Evolutionary conservation across 2,797 vertebrate genomes (phyloP).

Genomic region (Holocentrus rufus): DNA sequence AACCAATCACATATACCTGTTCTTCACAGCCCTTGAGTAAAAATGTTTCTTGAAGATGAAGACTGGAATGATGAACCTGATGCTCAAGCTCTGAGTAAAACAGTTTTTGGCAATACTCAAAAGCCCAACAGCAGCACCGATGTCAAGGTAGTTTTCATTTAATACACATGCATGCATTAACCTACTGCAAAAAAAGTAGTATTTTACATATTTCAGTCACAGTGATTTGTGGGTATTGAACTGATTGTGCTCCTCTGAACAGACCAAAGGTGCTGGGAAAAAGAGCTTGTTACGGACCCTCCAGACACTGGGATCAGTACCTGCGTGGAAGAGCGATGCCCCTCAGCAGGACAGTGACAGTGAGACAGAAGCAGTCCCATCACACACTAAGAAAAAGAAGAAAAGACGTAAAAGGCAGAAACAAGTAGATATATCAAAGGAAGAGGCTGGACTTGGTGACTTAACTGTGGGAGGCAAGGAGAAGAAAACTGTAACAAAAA

Average conservation of each 20-base stretch:
- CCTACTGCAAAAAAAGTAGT: background rate
- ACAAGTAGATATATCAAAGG: constrained; percentile 34
- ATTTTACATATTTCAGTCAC: too few relatives aligned
- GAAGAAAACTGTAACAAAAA: constrained; percentile 51
- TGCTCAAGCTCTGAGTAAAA: constrained; percentile 28
- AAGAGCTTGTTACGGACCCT: constrained; percentile 82
- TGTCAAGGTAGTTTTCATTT: constrained; percentile 54
- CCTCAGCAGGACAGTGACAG: constrained; percentile 72
- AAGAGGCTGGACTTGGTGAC: constrained; percentile 43
- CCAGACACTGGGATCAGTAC: constrained; percentile 77
- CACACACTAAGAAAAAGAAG: constrained; percentile 72
- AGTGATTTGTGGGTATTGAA: background rate
- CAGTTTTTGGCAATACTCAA: constrained; percentile 17
- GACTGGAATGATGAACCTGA: constrained; percentile 80
- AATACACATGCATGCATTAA: background rate
- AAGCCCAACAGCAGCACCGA: constrained; percentile 19
- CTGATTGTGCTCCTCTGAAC: constrained; percentile 1
- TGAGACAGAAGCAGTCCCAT: constrained; percentile 52
- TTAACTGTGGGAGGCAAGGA: background rate
- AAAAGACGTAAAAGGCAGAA: constrained; percentile 74
- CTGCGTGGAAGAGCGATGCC: constrained; percentile 69
- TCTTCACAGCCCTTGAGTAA: constrained; percentile 15
- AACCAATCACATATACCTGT: background rate
- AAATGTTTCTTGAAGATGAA: constrained; percentile 83
- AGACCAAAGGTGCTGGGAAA: constrained; percentile 73